Evolutionary conservation across 2,888 invertebrate genomes (phyloP).

Genomic region (Parochlus steinenii): DNA sequence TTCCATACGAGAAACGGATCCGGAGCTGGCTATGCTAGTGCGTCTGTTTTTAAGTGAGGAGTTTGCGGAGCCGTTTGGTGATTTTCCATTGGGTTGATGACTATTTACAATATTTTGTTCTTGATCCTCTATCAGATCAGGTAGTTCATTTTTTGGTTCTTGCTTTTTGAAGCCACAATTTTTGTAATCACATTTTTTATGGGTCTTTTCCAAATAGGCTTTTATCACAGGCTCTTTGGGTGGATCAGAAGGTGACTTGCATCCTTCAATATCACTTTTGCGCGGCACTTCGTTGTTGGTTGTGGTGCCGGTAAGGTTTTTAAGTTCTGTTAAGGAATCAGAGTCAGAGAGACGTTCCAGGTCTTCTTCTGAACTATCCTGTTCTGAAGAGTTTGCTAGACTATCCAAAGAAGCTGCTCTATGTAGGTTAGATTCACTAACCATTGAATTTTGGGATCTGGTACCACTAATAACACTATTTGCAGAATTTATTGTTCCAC

Average conservation of each 20-base stretch:
- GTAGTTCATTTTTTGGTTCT: slow-evolving; percentile 10
- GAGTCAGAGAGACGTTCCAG: slow-evolving; percentile 32
- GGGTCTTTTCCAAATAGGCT: slow-evolving; percentile 16
- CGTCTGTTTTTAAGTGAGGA: slow-evolving; percentile 19
- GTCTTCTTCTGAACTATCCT: slow-evolving; percentile 42
- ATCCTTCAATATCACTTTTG: slow-evolving; percentile 26
- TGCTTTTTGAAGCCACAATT: slow-evolving; percentile 15
- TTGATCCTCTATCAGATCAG: slow-evolving; percentile 14
- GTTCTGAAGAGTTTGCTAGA: slow-evolving; percentile 50
- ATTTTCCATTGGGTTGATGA: neutral
- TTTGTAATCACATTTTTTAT: slow-evolving; percentile 15
- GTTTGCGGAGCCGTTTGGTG: slow-evolving; percentile 10
- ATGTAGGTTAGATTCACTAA: slow-evolving; percentile 24
- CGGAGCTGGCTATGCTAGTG: slow-evolving; percentile 28
- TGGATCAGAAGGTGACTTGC: slow-evolving; percentile 20
- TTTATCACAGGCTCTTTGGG: slow-evolving; percentile 15
- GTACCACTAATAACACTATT: slow-evolving; percentile 7
- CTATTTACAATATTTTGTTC: slow-evolving; percentile 13
- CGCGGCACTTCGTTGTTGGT: slow-evolving; percentile 25
- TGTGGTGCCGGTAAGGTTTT: slow-evolving; percentile 29
- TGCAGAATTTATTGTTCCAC: slow-evolving; percentile 11
- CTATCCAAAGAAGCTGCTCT: slow-evolving; percentile 46
- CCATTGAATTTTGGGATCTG: slow-evolving; percentile 13
- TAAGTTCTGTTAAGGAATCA: slow-evolving; percentile 49
- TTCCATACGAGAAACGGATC: slow-evolving; percentile 55